These are phyloP conservation scores for Tipula confusa DNA, from an alignment of 2,888 invertebrate species.

Conservation along the genomic window DNA sequence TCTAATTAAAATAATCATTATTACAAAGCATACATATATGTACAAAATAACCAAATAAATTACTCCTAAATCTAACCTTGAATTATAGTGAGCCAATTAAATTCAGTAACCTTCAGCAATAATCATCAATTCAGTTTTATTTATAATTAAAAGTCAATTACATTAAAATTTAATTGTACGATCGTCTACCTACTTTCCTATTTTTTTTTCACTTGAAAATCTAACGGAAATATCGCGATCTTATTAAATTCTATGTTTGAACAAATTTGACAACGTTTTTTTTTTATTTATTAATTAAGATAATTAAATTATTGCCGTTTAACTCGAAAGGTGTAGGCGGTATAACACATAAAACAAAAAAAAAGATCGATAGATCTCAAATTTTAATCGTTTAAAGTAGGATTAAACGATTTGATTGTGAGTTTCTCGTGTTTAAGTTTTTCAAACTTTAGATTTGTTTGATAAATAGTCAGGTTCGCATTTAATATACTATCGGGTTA, in stretches of 20 bases:
- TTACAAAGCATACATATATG: background rate
- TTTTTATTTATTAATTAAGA: background rate
- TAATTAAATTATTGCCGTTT: background rate
- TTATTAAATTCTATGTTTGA: background rate
- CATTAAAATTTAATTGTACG: background rate
- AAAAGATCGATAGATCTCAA: background rate
- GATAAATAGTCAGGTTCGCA: background rate
- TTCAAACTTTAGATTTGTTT: background rate
- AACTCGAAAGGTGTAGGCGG: background rate
- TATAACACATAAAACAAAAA: too few species aligned
- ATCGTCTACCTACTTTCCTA: background rate
- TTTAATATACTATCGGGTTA: background rate
- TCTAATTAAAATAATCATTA: background rate
- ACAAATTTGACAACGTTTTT: background rate
- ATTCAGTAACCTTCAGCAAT: background rate
- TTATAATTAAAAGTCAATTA: background rate
- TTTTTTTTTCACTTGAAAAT: background rate
- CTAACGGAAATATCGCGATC: conserved; percentile 16
- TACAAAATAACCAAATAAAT: background rate
- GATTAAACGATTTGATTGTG: background rate
- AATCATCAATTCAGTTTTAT: background rate
- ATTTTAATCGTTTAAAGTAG: conserved; percentile 5
- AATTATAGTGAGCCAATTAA: background rate
- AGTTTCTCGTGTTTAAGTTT: background rate
- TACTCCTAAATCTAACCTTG: background rate